Evolutionary conservation across 2,888 invertebrate species (phyloP), one percentile per base, ranked within the genome.

Genomic region (Troides aeacus): DNA sequence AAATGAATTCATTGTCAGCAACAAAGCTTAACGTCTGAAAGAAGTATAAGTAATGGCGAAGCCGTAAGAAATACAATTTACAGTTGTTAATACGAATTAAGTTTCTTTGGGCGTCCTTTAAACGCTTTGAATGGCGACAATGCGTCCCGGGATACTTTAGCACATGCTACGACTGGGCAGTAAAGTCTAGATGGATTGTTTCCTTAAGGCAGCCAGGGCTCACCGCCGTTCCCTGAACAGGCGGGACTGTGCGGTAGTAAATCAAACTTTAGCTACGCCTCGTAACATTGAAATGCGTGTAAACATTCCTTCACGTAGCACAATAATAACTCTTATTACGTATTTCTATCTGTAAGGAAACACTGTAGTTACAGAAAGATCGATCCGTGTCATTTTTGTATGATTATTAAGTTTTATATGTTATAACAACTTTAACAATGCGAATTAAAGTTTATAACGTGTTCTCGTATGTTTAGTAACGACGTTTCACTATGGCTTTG

Each of bases 161-260:
- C 66, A 62, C 69, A 66, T 62, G 62, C 69, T 69, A 24, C 23
- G 57, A 57, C 59, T 21, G 15, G 66, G 66, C 58, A 30, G 50
- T 69, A 69, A 69, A 69, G 62, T 69, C 62, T 58, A 65, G 18
- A 61, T 58, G 50, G 69, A 69, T 69, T 69, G 66, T 69, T 69
- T 69, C 56, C 69, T 69, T 62, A 21, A 53, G 50, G 36, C 58
- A 53, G 58, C 56, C 58, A 62, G 39, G 61, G 65, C 58, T 18
- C 57, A 46, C 62, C 61, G 61, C 24, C 64, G 30, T 64, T 61
- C 69, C 23, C 42, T 58, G 66, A 62, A 62, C 39, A 42, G 62
- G 61, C 58, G 66, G 50, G 69, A 12, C 59, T 42, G 42, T 30
- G 62, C 23, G 36, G 62, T 36, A 36, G 42, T 69, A 69, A 69